phyloP scores from a whole-genome alignment of 2,113 vertebrate genomes.

The Calcarius ornatus region DNA sequence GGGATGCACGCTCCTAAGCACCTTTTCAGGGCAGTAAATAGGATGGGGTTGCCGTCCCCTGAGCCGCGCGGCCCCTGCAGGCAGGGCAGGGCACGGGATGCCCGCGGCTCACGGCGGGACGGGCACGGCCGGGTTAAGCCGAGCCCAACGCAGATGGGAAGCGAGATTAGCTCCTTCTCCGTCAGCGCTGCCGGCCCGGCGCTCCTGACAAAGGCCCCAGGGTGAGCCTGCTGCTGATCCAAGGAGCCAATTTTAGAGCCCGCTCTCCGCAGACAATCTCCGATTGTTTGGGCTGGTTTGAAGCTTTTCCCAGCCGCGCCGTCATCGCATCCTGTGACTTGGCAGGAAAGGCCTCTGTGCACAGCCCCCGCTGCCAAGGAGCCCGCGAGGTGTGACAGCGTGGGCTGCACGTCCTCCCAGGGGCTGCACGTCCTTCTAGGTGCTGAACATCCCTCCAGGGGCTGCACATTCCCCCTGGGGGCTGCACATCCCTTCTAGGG shows the following conservation, averaged over 20 bases:
- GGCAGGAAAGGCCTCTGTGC: constrained; percentile 43
- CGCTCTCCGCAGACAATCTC: constrained; percentile 48
- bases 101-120: neutral
- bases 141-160: constrained; percentile 13
- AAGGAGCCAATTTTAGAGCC: constrained; percentile 63
- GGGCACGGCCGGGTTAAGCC: neutral
- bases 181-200: neutral
- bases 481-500: accelerated
- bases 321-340: constrained; percentile 65
- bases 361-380: neutral
- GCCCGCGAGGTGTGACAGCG: constrained; percentile 33
- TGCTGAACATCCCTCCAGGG: accelerated
- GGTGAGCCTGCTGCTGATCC: constrained; percentile 38
- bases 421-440: neutral
- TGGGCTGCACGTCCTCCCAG: neutral
- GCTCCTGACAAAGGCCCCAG: constrained; percentile 38
- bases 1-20: neutral
- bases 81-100: neutral
- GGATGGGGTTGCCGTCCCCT: neutral
- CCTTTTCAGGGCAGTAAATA: accelerated
- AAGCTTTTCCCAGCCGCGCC: constrained; percentile 51
- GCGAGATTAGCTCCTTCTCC: constrained; percentile 41
- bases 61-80: neutral
- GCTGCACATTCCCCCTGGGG: accelerated
- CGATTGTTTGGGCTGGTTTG: constrained; percentile 62